Base-by-base conservation (phyloP, 2,797 vertebrate species). In the Diplodus puntazzo region DNA sequence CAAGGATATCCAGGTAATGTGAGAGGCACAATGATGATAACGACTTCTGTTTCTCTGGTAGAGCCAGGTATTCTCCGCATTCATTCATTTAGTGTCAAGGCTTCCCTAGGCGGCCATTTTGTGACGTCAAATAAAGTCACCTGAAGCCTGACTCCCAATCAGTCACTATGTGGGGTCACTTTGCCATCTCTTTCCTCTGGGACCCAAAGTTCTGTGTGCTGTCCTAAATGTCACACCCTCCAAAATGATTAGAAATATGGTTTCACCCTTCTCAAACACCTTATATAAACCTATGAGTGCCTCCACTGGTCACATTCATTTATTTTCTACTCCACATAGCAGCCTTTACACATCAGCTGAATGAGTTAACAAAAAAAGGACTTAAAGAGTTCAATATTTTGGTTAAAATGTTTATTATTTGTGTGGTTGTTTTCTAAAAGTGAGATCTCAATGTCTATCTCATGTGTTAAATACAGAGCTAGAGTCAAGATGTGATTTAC, bases 71-170 rank as follows among this genome's bases (percentile, higher is more conserved):
- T 34, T 75, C 16, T 60, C 73, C 0, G 21, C 66, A 79, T 68
- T 72, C 76, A 84, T 84, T 54, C n/a, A 20, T 74, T 72, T 64
- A 61, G 27, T 80, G 73, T 82, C 75, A 74, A 8, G 64, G 25
- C 61, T 77, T 72, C 85, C 81, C 73, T 48, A 23, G 69, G 69
- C 8, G 4, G 58, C 45, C 63, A 73, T 79, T 81, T 70, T 67
- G 75, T 71, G 62, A 77, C 14, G 58, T 80, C 55, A 54, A 12
- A 14, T 39, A 49, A 45, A 71, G 58, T 78, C 69, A 81, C 54
- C 66, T 61, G 74, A 21, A 72, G 50, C 18, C 20, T 14, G 45
- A 50, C 50, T 73, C 55, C 58, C 11, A 0, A 76, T 76, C 78
- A 63, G 25, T 83, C 73, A 77, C 62, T 7, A 3, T 21, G 9